Percentiles rank a stretch among this genome's conserved stretches.
Evolutionary conservation across 1,140 invertebrate genomes (phyloP).

Genomic region (Leptopilina boulardi): DNA sequence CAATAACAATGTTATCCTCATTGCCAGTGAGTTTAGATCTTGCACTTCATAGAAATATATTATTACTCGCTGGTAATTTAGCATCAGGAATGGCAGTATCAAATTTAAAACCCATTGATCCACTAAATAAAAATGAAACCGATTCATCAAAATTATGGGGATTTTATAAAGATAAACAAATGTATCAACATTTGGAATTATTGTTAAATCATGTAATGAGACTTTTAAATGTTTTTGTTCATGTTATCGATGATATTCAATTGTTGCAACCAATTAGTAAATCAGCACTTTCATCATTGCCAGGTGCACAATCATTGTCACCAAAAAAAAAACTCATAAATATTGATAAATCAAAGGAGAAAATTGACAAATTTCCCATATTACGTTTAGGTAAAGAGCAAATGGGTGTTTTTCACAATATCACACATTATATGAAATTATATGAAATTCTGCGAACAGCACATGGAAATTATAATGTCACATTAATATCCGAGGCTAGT

Average conservation of each 20-base stretch:
- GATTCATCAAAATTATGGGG: constrained; percentile 73
- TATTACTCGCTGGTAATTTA: constrained; percentile 81
- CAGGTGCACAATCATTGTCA: constrained; percentile 76
- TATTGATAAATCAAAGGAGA: constrained; percentile 64
- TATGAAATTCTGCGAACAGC: constrained; percentile 85
- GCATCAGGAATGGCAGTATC: constrained; percentile 78
- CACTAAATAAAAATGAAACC: constrained; percentile 36
- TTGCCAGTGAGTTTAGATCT: constrained; percentile 81
- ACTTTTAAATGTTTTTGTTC: constrained; percentile 84
- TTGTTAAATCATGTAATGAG: constrained; percentile 83
- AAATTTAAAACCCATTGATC: constrained; percentile 56
- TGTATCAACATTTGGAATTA: constrained; percentile 77
- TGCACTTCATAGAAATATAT: constrained; percentile 79
- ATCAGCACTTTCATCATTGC: constrained; percentile 78
- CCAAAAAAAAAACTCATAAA: constrained; percentile 75
- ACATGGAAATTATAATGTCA: constrained; percentile 89
- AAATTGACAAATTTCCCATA: constrained; percentile 56
- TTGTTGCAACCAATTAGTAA: constrained; percentile 58
- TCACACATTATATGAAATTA: constrained; percentile 86
- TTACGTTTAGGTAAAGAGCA: constrained; percentile 61
- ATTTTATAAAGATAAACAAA: constrained; percentile 76
- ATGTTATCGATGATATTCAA: constrained; percentile 84
- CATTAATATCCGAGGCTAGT: constrained; percentile 82
- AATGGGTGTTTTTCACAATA: constrained; percentile 81
- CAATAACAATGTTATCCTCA: constrained; percentile 77